Evolutionary conservation across 2,113 vertebrate species (phyloP), one percentile per base, ranked within the genome.

Genomic region (Campylorhamphus procurvoides): DNA sequence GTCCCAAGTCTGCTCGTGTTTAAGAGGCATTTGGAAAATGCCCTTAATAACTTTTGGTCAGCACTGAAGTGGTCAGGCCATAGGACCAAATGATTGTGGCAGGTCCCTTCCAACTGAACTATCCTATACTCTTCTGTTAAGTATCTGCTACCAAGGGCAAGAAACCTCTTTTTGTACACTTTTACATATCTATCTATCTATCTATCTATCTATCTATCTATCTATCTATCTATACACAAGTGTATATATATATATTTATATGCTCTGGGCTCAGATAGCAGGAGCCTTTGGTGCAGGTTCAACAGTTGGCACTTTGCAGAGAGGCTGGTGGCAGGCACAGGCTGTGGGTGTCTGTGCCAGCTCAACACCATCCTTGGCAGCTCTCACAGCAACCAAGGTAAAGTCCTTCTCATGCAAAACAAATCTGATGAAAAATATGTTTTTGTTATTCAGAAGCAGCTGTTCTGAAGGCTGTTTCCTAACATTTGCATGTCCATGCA

Each of bases 401-500:
- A 87, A 83, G 19, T 23, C 14, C 23, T 46, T 20, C 39, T 42
- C 16, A 24, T 16, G 31, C 7, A 74, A 52, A 74, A 42, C 16
- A 52, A 58, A 46, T 1, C 39, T 42, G 14, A 90, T 72, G 79
- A 31, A 96, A 96, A 90, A 52, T 4, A 11, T 1, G 4, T 6
- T 9, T 86, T 66, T 88, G n/a, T 39, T 60, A 47, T 39, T 91
- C 87, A 90, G 67, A 91, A 79, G 42, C 55, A 85, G 64, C 12
- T 80, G 24, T 37, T 92, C 63, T 42, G 47, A 84, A 90, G 76
- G 56, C 60, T 50, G 42, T 24, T 94, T 88, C 76, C 74, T 40
- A 12, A 29, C 25, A 23, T 94, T 96, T 96, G 79, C 89, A 90
- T 74, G 59, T 27, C 82, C 83, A 84, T 84, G 95, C 89, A 96